Evolutionary conservation across 64 coral and sea anemone genomes (phyloP), one percentile per base, ranked within the genome.

Genomic region (Dendronephthya gigantea): DNA sequence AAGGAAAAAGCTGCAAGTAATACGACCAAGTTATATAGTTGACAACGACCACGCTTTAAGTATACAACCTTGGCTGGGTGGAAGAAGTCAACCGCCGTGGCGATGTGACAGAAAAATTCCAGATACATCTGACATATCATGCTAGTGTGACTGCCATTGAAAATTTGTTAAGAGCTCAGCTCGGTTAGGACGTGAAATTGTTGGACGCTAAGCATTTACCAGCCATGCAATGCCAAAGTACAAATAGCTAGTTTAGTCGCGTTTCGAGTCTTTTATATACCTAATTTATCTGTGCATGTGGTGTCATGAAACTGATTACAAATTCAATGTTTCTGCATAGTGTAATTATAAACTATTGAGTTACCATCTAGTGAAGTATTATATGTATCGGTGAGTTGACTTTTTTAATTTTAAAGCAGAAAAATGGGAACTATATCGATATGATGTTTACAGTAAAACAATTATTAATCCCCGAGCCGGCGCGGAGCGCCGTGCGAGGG

Each of bases 121-220:
- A 86, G 35, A 27, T 86, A 14, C 84, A 86, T 56, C 84, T 86
- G 16, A 56, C 59, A 70, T 50, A 66, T 30, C 58, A 49, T 28
- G 84, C 84, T 39, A 12, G 19, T 28, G 58, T 86, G 37, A 66
- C 38, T 2, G 69, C 7, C 4, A 69, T 86, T 9, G 41, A 86
- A 40, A 56, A 70, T 3, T 66, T 29, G 38, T 37, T 86, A 11
- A 86, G 68, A 62, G 84, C 48, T 40, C 85, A 86, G 37, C 62
- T 86, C 28, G 37, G 38, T 23, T 86, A 74, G 9, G 56, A 35
- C 40, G 65, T 86, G 14, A 40, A 58, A 35, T 23, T 86, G 85
- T 47, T 86, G 13, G 65, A 86, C 56, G n/a, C 32, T 74, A 75
- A 86, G 12, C 56, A 74, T 47, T 59, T 86, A 7, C 85, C n/a